phyloP scores from a whole-genome alignment of 2,888 invertebrate species.

The Drosophila tripunctata region DNA sequence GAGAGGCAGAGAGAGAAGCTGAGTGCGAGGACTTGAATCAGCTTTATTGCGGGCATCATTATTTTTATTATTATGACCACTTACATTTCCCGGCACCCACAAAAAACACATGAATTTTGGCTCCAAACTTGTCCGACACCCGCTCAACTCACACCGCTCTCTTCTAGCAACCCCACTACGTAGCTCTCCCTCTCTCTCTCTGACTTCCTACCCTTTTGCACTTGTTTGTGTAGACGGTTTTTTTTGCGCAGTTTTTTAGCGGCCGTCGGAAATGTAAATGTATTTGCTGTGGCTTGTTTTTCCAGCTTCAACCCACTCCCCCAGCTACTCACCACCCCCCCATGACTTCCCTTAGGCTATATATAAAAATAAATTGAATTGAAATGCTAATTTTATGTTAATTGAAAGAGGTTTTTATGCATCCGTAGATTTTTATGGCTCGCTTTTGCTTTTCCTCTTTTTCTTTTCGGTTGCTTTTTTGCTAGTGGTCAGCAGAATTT shows the following conservation, averaged over 20 bases:
- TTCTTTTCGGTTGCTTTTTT: constrained; percentile 8
- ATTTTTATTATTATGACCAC: constrained; percentile 83
- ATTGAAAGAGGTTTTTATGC: constrained; percentile 81
- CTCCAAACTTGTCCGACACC: constrained; percentile 5
- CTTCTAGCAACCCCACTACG: neutral
- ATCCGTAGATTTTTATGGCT: constrained; percentile 72
- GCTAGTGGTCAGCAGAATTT: constrained; percentile 64
- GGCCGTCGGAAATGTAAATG: constrained; percentile 64
- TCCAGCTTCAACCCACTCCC: constrained; percentile 62
- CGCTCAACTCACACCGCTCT: neutral
- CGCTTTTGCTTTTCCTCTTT: constrained; percentile 34
- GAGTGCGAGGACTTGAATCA: constrained; percentile 80
- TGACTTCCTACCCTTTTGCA: neutral
- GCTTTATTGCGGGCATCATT: constrained; percentile 83
- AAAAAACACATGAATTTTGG: constrained; percentile 64
- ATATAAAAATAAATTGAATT: constrained; percentile 82
- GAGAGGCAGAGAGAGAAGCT: constrained; percentile 11
- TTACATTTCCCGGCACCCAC: constrained; percentile 70
- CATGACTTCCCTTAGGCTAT: constrained; percentile 19
- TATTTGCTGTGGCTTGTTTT: constrained; percentile 24
- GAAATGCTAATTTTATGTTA: constrained; percentile 83
- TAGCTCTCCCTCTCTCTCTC: neutral
- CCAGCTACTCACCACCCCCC: neutral
- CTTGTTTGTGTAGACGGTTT: constrained; percentile 9
- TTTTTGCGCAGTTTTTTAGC: constrained; percentile 50